phyloP scores from a whole-genome alignment of 2,113 vertebrate species.

The Fukomys damarensis region DNA sequence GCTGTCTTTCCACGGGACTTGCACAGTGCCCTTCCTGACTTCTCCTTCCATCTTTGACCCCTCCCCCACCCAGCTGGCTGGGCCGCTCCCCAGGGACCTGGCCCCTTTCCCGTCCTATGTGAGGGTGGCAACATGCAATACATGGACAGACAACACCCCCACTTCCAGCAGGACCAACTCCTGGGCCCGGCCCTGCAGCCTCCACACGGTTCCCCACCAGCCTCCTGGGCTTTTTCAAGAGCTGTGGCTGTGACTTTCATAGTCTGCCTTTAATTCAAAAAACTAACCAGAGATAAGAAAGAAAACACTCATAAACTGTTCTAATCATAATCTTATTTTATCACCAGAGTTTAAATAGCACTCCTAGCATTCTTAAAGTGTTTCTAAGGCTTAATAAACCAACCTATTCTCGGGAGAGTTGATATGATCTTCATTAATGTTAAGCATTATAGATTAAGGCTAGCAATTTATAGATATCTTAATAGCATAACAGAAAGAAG shows the following conservation, averaged over 20 bases:
- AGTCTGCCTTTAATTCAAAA: constrained; percentile 88
- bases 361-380: not conserved
- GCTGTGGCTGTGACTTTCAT: constrained; percentile 87
- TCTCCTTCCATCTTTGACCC: constrained; percentile 30
- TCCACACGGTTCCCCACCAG: constrained; percentile 28
- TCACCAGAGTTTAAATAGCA: constrained; percentile 20
- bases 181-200: not conserved
- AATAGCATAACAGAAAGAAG: not conserved
- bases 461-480: not conserved
- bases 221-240: constrained; percentile 82
- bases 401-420: constrained; percentile 28
- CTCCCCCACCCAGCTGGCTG: constrained; percentile 23
- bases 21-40: constrained; percentile 50
- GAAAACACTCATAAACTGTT: not conserved
- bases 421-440: not conserved
- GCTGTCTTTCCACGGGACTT: constrained; percentile 66
- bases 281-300: constrained; percentile 82
- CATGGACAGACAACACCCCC: constrained; percentile 80
- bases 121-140: constrained; percentile 88
- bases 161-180: not conserved
- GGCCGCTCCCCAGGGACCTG: constrained; percentile 31
- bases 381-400: constrained; percentile 45
- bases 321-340: constrained; percentile 57
- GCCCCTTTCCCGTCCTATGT: constrained; percentile 84
- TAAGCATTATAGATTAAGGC: constrained; percentile 8